Base-by-base conservation (phyloP, 2,113 vertebrate genomes). In the Ammodytes dubius region DNA sequence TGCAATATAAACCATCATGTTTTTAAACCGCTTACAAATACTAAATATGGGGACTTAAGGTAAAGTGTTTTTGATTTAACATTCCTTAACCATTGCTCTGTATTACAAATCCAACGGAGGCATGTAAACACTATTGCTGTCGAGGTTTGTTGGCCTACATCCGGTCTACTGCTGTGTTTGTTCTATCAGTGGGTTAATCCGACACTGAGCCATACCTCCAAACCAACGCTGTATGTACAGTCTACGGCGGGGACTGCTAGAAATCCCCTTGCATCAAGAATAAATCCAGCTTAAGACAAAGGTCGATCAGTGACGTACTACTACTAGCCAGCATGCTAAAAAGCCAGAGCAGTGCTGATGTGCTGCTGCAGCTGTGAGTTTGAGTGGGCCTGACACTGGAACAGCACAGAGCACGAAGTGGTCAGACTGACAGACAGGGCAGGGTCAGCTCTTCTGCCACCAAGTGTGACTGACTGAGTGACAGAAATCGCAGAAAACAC, bases 361-460 rank as follows among this genome's bases (percentile, higher is more conserved):
- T 59, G 75, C 15, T 37, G 60, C 54, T 61, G 71, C 49, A 19
- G 82, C 77, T 14, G 47, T 81, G 86, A 87, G 84, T 64, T 53
- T 78, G 71, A 88, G 70, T 53, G 0, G 64, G 57, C 8, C 68
- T 61, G 85, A 84, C 87, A 46, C 73, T n/a, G 56, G 17, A 70
- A 61, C 45, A 63, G 75, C 53, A 79, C 12, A 7, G 70, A 78
- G 81, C 76, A 78, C 43, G 81, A 54, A 71, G 84, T 12, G 58
- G 61, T 2, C 66, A 7, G 60, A 80, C 70, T 42, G 74, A 3
- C 66, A 7, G 60, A 80, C 70, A 46, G 74, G 81, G 75, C 81
- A 72, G 15, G 84, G 77, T 86, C 83, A 86, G 74, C 83, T 1
- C 42, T 81, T 68, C 77, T 79, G 77, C 79, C 70, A 73, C 69